Base-by-base conservation (phyloP, 1,140 invertebrate genomes). In the Ceratosolen fusciceps region DNA sequence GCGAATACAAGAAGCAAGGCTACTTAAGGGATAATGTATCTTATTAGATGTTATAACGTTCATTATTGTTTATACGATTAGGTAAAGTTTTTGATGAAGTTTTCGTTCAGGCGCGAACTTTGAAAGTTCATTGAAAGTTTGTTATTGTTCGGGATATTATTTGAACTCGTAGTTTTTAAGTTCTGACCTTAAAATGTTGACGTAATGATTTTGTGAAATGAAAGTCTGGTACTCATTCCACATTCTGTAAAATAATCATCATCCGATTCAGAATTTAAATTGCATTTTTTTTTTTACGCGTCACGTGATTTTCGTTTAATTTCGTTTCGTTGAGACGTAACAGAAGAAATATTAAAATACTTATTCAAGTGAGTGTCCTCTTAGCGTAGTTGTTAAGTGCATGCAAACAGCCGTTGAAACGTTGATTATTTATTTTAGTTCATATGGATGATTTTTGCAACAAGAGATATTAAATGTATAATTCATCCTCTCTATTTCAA, bases 1-100 rank as follows among this genome's bases (percentile, higher is more conserved):
- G 93, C 77, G 92, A 92, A 49, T 92, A 92, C 83, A 92, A 92
- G 77, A 95, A 96, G 82, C 93, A 94, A 85, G 96, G 96, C 0
- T 91, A 94, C 83, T 87, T 97, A 19, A 92, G 94, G 74, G 93
- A 96, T 84, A 96, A 96, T 87, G 88, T 92, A 83, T 88, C 92
- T 56, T 96, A 94, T 86, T 93, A 65, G 56, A 67, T 67, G 1
- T 16, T 10, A 62, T 19, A 4, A 10, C 19, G 7, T 68, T 68
- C 37, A 49, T 14, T 12, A 10, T 39, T 34, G 52, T 47, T 29
- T n/a, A 37, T 24, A 39, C 37, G 7, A 62, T 62, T 43, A 24
- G 21, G 47, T 60, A 14, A 19, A 47, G 74, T 67, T 16, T 37
- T 47, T 76, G 43, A 54, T 60, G 60, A 37, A 76, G 10, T n/a